Base-by-base conservation (phyloP, 1,140 invertebrate species). In the Plodia interpunctella region DNA sequence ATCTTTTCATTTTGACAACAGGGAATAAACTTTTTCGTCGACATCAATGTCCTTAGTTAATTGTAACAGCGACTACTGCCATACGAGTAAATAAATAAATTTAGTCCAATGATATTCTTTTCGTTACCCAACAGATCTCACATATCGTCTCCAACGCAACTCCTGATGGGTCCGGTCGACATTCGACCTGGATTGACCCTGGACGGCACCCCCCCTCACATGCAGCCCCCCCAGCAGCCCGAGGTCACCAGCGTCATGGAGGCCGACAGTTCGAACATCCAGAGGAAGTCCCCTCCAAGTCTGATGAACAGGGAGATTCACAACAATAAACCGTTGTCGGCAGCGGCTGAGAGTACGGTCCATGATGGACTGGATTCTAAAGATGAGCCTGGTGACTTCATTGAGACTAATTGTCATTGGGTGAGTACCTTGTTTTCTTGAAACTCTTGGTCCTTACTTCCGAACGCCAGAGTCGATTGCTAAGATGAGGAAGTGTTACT, bases 401-500 rank as follows among this genome's bases (percentile, higher is more conserved):
- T 98, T 57, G 98, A 99, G 82, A 99, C 98, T 0, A 98, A 99
- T 85, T 99, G 98, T 86, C 97, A 98, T 88, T 99, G 98, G 98
- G 94, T 95, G 72, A 78, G 76, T 65, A n/a, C 6, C 6, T 25
- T 25, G 2, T 25, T 25, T 17, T 15, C n/a, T n/a, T n/a, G n/a
- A n/a, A n/a, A n/a, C n/a, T 25, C 18, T 57, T 20, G 21, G 8
- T 9, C 49, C 18, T 0, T 21, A 21, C n/a, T n/a, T n/a, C n/a
- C n/a, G n/a, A n/a, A n/a, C n/a, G n/a, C n/a, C n/a, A n/a, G n/a
- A n/a, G n/a, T n/a, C n/a, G n/a, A n/a, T n/a, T n/a, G n/a, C n/a
- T n/a, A n/a, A n/a, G n/a, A n/a, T n/a, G n/a, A n/a, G n/a, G n/a
- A n/a, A n/a, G n/a, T n/a, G n/a, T n/a, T n/a, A n/a, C n/a, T n/a